A percentile compares a stretch with the other conserved stretches of the same genome.
These are phyloP conservation scores for Caenorhabditis tropicalis DNA, from an alignment of 1,140 invertebrate species.

Conservation along the genomic window DNA sequence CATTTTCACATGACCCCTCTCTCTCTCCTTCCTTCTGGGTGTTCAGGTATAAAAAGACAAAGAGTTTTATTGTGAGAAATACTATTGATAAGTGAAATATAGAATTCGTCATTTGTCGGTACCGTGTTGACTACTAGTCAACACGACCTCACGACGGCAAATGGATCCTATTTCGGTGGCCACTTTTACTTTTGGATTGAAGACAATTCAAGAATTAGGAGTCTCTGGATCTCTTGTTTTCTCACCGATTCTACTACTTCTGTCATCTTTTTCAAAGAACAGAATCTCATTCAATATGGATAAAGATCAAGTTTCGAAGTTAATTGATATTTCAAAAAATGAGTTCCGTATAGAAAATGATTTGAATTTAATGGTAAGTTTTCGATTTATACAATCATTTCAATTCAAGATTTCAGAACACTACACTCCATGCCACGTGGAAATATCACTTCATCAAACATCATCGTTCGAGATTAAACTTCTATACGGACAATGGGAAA, in stretches of 20 bases:
- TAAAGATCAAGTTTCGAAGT: neutral
- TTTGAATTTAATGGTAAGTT: neutral
- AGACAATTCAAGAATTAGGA: neutral
- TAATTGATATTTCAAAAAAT: neutral
- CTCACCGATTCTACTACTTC: neutral
- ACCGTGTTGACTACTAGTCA: too few relatives aligned
- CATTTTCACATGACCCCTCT: too few relatives aligned
- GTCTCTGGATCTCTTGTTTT: neutral
- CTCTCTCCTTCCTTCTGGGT: too few relatives aligned
- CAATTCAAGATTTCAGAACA: neutral
- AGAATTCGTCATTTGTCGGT: too few relatives aligned
- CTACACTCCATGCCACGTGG: neutral
- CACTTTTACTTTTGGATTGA: neutral
- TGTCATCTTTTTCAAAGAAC: neutral
- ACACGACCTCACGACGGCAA: too few relatives aligned
- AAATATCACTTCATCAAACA: neutral
- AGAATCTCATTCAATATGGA: neutral
- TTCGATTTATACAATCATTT: neutral
- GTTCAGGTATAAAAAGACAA: too few relatives aligned
- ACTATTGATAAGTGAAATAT: too few relatives aligned
- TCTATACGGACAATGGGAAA: neutral
- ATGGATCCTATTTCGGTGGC: neutral
- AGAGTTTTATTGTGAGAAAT: too few relatives aligned
- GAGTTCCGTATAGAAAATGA: neutral
- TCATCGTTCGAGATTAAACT: neutral